These are phyloP conservation scores for Apamea epomidion DNA, from an alignment of 2,888 invertebrate genomes.

Conservation along the genomic window DNA sequence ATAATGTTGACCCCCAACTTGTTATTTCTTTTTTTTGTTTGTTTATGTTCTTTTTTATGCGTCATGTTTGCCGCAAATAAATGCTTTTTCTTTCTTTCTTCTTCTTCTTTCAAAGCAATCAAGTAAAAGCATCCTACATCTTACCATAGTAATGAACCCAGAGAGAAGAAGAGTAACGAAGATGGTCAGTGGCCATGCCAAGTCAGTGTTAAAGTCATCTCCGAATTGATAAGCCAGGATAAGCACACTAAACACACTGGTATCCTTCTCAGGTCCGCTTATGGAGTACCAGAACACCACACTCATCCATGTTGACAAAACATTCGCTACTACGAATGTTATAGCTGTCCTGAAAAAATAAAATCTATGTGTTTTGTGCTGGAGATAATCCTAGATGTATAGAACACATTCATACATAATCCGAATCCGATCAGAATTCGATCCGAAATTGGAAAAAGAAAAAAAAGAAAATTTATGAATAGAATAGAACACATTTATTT, in stretches of 20 bases:
- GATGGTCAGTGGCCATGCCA: slow-evolving; percentile 77
- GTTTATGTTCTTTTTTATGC: too few relatives aligned
- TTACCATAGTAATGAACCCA: slow-evolving; percentile 82
- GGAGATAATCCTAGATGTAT: too few relatives aligned
- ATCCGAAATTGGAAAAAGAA: neutral
- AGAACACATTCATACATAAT: neutral
- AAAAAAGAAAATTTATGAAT: neutral
- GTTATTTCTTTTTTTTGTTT: too few relatives aligned
- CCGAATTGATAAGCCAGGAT: slow-evolving; percentile 75
- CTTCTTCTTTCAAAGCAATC: too few relatives aligned
- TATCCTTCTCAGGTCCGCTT: slow-evolving; percentile 71
- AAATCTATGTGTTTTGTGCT: neutral
- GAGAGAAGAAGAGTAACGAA: slow-evolving; percentile 77
- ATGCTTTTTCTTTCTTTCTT: too few relatives aligned
- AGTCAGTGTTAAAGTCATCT: slow-evolving; percentile 63
- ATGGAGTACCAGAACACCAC: slow-evolving; percentile 81
- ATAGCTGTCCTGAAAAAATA: slow-evolving; percentile 76
- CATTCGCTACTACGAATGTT: slow-evolving; percentile 72
- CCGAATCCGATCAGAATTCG: too few relatives aligned
- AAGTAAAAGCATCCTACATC: slow-evolving; percentile 10
- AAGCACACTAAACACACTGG: slow-evolving; percentile 75
- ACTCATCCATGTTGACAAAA: slow-evolving; percentile 78
- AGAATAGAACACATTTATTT: neutral
- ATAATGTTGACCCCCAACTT: too few relatives aligned
- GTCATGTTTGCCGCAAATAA: too few relatives aligned